Evolutionary conservation across 2,888 invertebrate genomes (phyloP).

Genomic region (Agrotis ipsilon): DNA sequence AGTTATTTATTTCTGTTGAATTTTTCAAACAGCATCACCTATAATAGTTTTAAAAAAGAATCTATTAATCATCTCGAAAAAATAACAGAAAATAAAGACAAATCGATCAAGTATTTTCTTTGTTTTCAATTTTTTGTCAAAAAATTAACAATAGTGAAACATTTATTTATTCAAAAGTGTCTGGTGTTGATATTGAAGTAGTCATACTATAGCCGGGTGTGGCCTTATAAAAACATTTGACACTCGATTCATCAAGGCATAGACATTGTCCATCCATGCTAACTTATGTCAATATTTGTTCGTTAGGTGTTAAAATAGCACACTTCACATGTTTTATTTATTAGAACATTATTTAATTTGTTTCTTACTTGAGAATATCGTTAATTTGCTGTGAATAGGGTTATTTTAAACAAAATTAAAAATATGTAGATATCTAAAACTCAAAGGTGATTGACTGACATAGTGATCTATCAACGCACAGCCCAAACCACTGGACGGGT

Average conservation of each 20-base stretch:
- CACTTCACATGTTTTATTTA: constrained; percentile 26
- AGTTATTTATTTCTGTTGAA: too few relatives aligned
- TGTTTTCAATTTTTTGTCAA: too few relatives aligned
- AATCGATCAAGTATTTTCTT: too few relatives aligned
- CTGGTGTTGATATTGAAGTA: not conserved
- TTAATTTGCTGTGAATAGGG: not conserved
- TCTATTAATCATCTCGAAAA: too few relatives aligned
- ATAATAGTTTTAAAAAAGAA: not conserved
- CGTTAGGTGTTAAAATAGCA: constrained; percentile 4
- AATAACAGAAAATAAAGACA: not conserved
- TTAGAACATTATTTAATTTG: constrained; percentile 23
- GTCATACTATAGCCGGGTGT: constrained; percentile 25
- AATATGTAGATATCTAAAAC: too few relatives aligned
- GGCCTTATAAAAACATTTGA: constrained; percentile 47
- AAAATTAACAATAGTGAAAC: too few relatives aligned
- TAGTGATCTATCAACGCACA: too few relatives aligned
- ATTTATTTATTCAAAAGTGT: not conserved
- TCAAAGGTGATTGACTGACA: too few relatives aligned
- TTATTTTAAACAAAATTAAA: too few relatives aligned
- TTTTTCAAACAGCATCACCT: not conserved
- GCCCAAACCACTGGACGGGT: too few relatives aligned
- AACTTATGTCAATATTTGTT: constrained; percentile 43
- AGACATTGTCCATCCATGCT: constrained; percentile 27
- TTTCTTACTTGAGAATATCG: not conserved
- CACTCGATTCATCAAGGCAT: constrained; percentile 29